Percentiles rank a stretch among this genome's conserved stretches.
Conservation (phyloP, 2,797 vertebrate genomes). For the Enteromius trimaculatus region DNA sequence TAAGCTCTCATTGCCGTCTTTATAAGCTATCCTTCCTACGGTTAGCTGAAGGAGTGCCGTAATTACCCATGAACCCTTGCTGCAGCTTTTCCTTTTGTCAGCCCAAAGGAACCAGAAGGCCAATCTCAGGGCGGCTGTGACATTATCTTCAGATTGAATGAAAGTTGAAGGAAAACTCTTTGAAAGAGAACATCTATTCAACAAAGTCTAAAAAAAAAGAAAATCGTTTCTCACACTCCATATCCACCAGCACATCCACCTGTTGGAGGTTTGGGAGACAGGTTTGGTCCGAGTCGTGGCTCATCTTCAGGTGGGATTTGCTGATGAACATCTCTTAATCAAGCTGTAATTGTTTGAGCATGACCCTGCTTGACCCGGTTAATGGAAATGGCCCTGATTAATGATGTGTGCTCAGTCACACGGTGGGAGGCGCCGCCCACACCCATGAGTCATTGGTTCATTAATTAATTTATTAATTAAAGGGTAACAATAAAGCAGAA, state of each 20-base stretch:
- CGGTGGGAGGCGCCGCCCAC: slow-evolving; percentile 76
- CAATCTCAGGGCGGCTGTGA: slow-evolving; percentile 10
- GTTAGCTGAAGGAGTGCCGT: slow-evolving; percentile 33
- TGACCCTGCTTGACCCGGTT: slow-evolving; percentile 78
- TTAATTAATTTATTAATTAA: slow-evolving; percentile 76
- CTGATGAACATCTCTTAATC: slow-evolving; percentile 82
- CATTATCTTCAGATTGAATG: slow-evolving; percentile 24
- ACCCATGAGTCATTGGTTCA: slow-evolving; percentile 62
- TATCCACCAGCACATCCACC: slow-evolving; percentile 16
- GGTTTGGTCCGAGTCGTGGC: not conserved
- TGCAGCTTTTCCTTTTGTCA: slow-evolving; percentile 31
- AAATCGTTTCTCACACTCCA: not conserved
- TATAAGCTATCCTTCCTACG: not conserved
- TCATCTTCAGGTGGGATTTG: slow-evolving; percentile 60
- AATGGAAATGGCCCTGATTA: slow-evolving; percentile 79
- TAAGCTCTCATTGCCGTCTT: not conserved
- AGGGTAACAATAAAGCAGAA: slow-evolving; percentile 46
- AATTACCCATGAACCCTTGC: slow-evolving; percentile 29
- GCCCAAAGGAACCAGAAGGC: slow-evolving; percentile 19
- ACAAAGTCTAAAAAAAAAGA: not conserved
- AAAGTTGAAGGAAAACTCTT: slow-evolving; percentile 21
- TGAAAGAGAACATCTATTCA: slow-evolving; percentile 40
- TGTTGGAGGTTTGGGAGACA: slow-evolving; percentile 16
- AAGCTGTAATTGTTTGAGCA: slow-evolving; percentile 80
- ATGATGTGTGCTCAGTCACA: slow-evolving; percentile 76